A percentile compares a stretch with the other conserved stretches of the same genome.
These are phyloP conservation scores for Dioctria rufipes DNA, from an alignment of 2,888 invertebrate species.

Conservation along the genomic window DNA sequence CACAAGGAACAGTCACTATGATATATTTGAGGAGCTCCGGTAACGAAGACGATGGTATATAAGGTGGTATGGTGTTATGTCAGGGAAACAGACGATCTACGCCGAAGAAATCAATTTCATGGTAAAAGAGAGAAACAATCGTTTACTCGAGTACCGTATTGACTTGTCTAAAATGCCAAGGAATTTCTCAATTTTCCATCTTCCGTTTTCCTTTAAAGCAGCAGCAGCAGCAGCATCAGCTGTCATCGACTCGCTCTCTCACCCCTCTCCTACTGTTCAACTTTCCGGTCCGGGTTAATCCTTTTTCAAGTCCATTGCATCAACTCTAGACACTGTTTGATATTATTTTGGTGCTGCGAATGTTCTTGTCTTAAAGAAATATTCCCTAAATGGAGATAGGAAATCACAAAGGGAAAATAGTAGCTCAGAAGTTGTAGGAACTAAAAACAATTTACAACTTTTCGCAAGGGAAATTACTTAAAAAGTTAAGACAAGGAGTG, in stretches of 20 bases:
- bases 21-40: background rate
- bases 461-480: constrained; percentile 31
- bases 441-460: constrained; percentile 46
- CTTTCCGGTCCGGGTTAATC: background rate
- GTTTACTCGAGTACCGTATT: constrained; percentile 17
- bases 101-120: constrained; percentile 24
- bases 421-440: constrained; percentile 35
- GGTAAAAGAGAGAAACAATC: background rate
- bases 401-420: background rate
- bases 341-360: background rate
- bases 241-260: too few relatives aligned
- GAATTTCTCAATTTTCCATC: constrained; percentile 7
- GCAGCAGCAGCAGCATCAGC: too few relatives aligned
- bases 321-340: background rate
- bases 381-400: constrained; percentile 17
- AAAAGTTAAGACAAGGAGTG: constrained; percentile 35
- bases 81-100: background rate
- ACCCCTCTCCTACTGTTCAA: too few relatives aligned
- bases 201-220: background rate
- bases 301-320: constrained; percentile 29
- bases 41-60: background rate
- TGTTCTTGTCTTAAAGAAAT: background rate
- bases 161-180: constrained; percentile 30
- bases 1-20: background rate
- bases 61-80: background rate